These are phyloP conservation scores for Tolmerus cingulatus DNA, from an alignment of 2,888 invertebrate species.

Conservation along the genomic window DNA sequence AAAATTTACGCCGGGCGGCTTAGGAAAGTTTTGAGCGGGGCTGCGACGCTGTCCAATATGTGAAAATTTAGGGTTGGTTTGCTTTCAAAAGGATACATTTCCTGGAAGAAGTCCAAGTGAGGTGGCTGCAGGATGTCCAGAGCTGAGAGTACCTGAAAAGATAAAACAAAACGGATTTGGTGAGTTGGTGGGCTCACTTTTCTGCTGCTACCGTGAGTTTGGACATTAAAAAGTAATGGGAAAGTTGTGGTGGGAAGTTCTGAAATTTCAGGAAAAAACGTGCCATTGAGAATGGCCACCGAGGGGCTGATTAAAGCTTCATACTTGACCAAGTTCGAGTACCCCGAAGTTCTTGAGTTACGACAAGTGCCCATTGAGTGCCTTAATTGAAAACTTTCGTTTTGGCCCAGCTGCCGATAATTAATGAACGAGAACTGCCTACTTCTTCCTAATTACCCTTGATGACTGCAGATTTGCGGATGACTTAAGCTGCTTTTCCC, in stretches of 20 bases:
- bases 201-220: neutral
- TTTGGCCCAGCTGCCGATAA: neutral
- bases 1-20: neutral
- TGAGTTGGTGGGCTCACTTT: neutral
- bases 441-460: neutral
- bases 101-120: constrained; percentile 99
- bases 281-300: neutral
- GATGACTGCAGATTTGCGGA: neutral
- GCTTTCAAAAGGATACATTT: constrained; percentile 93
- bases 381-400: neutral
- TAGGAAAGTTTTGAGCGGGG: neutral
- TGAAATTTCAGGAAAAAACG: neutral
- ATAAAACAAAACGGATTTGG: constrained; percentile 47
- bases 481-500: neutral
- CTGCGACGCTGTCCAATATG: neutral
- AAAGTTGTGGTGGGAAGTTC: neutral
- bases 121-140: constrained; percentile 98
- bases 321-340: neutral
- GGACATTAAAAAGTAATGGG: neutral
- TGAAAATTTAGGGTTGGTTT: constrained; percentile 21
- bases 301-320: neutral
- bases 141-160: constrained; percentile 90
- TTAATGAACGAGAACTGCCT: neutral
- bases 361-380: neutral
- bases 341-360: neutral